Conservation (phyloP, 2,888 invertebrate genomes). For the Escarpia spicata region DNA sequence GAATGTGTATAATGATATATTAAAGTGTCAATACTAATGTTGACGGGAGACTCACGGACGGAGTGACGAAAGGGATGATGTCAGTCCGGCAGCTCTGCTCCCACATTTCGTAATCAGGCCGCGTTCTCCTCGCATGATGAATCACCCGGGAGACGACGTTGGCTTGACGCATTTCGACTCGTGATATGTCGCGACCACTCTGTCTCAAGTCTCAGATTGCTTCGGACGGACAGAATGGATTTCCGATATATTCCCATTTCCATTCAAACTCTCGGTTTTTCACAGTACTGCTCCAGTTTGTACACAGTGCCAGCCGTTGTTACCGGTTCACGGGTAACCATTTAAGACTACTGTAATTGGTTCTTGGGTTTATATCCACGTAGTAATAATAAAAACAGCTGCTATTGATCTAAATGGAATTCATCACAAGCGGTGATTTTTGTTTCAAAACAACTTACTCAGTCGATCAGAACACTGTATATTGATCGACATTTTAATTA, state of each 20-base stretch:
- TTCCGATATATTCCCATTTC: not conserved
- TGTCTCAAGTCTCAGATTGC: not conserved
- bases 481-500: not conserved
- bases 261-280: not conserved
- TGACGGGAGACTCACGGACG: not conserved
- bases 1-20: too few species aligned
- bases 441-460: not conserved
- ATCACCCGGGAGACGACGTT: not conserved
- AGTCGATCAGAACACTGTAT: not conserved
- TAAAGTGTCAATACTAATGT: too few species aligned
- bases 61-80: not conserved
- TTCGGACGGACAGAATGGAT: not conserved
- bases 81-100: not conserved
- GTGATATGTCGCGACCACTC: not conserved
- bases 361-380: not conserved
- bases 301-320: not conserved
- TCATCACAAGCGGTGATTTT: not conserved
- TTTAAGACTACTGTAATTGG: not conserved
- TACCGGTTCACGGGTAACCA: too few species aligned
- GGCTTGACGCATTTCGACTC: not conserved
- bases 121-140: not conserved
- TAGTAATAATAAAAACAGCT: not conserved
- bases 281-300: not conserved
- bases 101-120: not conserved
- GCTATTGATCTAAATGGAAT: not conserved